Evolutionary conservation across 2,113 vertebrate genomes (phyloP).

Genomic region (Morone chrysops): DNA sequence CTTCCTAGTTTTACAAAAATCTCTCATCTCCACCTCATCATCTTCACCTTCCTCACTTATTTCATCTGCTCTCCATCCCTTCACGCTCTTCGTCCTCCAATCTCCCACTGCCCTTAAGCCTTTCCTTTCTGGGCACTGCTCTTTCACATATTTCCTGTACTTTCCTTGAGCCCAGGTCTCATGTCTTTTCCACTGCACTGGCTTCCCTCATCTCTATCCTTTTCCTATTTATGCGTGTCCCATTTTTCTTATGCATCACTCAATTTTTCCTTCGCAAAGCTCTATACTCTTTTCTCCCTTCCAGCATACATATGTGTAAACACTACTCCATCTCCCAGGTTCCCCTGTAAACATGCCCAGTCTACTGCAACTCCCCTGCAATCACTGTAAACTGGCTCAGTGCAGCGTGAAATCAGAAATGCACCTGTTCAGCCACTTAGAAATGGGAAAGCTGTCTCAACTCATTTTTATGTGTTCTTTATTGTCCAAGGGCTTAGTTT

Average conservation of each 20-base stretch:
- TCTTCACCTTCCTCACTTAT: conserved; percentile 52
- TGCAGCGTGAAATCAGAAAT: conserved; percentile 85
- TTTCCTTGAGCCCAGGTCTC: conserved; percentile 56
- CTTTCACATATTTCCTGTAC: conserved; percentile 50
- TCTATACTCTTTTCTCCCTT: conserved; percentile 52
- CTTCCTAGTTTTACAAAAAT: conserved; percentile 36
- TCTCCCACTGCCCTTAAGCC: conserved; percentile 59
- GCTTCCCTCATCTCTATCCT: conserved; percentile 60
- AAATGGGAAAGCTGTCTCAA: conserved; percentile 82
- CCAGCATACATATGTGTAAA: conserved; percentile 78
- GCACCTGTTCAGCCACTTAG: conserved; percentile 86
- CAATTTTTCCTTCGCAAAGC: conserved; percentile 51
- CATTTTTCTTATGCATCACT: conserved; percentile 59
- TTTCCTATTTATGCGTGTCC: conserved; percentile 51
- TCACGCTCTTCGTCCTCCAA: conserved; percentile 52
- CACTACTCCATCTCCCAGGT: conserved; percentile 78
- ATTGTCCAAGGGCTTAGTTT: conserved; percentile 76
- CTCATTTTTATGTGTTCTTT: conserved; percentile 83
- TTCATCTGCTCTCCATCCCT: conserved; percentile 55
- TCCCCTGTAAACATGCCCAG: conserved; percentile 78
- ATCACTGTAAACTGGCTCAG: conserved; percentile 85
- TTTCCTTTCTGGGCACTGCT: conserved; percentile 58
- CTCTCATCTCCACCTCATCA: conserved; percentile 59
- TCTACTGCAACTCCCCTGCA: conserved; percentile 80
- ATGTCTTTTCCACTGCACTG: conserved; percentile 66